Base-by-base conservation (phyloP, 2,113 vertebrate species). In the Panthera tigris region DNA sequence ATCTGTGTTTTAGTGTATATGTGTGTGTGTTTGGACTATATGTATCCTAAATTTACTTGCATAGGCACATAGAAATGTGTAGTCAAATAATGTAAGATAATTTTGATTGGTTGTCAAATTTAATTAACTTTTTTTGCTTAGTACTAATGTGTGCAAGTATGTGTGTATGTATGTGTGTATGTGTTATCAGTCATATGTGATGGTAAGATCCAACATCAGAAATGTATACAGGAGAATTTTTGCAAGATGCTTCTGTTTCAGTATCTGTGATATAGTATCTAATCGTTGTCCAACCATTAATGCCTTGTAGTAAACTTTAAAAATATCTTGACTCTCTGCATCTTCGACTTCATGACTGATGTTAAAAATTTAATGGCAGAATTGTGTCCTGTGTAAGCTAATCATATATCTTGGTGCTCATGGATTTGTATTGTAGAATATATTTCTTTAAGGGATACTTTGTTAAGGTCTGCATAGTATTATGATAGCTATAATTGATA, bases 321-420 rank as follows among this genome's bases (percentile, higher is more conserved):
- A 96, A 88, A 92, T 48, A 88, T 96, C 12, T 0, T 66, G 12
- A 94, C 25, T 41, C 55, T 65, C 89, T 98, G 45, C 2, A 91
- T 23, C 41, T 98, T 96, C 78, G 33, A 45, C 25, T 52, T 74
- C 45, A 52, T 94, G 73, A 97, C 94, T 98, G 93, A 97, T 85
- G 48, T n/a, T 86, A 41, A 97, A 36, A 95, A 85, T 90, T 83
- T 95, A 90, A 36, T 79, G 93, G 45, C 31, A 57, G 91, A 98
- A 97, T 94, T 97, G 91, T 97, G 94, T 98, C 52, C 87, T 93
- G 45, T 87, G 68, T 92, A 96, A 96, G 71, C 11, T 97, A 94
- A 92, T 97, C 74, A 83, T 15, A 27, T 86, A 21, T 79, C 48
- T 86, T 94, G 65, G 18, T 94, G 15, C 81, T 98, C 9, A 7